Base-by-base conservation (phyloP, 2,113 vertebrate genomes). In the Hydrolagus affinis region DNA sequence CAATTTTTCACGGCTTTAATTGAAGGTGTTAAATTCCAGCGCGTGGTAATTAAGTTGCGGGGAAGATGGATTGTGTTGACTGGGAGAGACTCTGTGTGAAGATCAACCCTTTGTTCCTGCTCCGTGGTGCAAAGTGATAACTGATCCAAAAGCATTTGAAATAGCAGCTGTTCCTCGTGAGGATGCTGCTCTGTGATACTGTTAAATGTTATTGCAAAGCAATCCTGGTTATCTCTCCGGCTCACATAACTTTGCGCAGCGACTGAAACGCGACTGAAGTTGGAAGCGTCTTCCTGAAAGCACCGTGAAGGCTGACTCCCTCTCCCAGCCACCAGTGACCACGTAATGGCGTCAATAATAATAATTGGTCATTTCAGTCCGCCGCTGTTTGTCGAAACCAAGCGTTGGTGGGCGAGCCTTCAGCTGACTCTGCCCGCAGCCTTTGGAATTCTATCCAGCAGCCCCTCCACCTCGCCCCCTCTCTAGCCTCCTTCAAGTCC, bases 1-100 rank as follows among this genome's bases (percentile, higher is more conserved):
- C 15, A 68, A 28, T 83, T 66, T 83, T 83, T 83, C n/a, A 83
- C 62, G 19, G 62, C 78, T 32, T 66, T 83, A 32, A 32, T 66
- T 83, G 78, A 83, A 66, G 60, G 28, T 83, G 60, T 64, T 32
- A 32, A 66, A 32, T 83, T 83, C 66, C 78, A 64, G 15, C 30
- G 19, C 25, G 10, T 62, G 30, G 14, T 68, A 68, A 66, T 83
- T 68, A 83, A 30, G 62, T 32, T 68, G 77, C 28, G 19, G 78
- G 14, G 78, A 83, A 83, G 60, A 83, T 66, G 19, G 25, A 32
- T 66, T 66, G 60, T 28, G 78, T 28, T 19, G 25, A 17, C 11
- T 32, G 78, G 17, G 30, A 21, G 32, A 10, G 4, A 0, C 28
- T 4, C 25, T 66, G 62, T 66, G 60, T 28, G 25, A 68, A 32